phyloP scores from a whole-genome alignment of 2,113 vertebrate genomes.

The Rostratula benghalensis region DNA sequence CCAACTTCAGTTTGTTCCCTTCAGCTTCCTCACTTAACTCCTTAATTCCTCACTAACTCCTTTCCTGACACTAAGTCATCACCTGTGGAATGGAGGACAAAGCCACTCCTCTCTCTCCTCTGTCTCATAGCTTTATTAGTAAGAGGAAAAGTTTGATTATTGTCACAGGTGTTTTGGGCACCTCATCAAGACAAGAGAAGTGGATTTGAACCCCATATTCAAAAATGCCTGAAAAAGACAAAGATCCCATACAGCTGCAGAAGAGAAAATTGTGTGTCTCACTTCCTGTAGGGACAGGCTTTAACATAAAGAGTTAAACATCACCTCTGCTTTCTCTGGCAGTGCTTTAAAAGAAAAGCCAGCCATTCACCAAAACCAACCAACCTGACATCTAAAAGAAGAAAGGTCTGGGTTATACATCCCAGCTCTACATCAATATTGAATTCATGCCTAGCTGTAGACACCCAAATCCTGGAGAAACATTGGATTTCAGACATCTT shows the following conservation, averaged over 20 bases:
- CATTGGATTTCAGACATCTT: not conserved
- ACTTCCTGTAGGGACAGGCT: not conserved
- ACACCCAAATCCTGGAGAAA: not conserved
- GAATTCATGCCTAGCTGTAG: not conserved
- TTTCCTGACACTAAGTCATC: not conserved
- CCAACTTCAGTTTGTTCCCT: not conserved
- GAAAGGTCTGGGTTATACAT: not conserved
- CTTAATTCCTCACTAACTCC: no score
- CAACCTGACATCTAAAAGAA: not conserved
- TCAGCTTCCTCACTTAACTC: not conserved
- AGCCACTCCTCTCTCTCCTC: not conserved
- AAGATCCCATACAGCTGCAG: accelerated
- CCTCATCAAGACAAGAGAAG: not conserved
- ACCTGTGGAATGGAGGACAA: not conserved
- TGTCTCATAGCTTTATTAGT: not conserved
- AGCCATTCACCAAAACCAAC: not conserved
- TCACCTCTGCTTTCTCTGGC: not conserved
- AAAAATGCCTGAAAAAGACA: not conserved
- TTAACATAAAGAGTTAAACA: not conserved
- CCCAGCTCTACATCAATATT: not conserved
- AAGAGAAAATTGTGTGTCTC: not conserved
- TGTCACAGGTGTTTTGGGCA: not conserved
- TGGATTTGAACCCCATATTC: not conserved
- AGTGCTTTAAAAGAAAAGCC: not conserved
- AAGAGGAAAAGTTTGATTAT: not conserved